A percentile compares a stretch with the other conserved stretches of the same genome.
Conservation (phyloP, 2,797 vertebrate genomes). For the Ceryle rudis region DNA sequence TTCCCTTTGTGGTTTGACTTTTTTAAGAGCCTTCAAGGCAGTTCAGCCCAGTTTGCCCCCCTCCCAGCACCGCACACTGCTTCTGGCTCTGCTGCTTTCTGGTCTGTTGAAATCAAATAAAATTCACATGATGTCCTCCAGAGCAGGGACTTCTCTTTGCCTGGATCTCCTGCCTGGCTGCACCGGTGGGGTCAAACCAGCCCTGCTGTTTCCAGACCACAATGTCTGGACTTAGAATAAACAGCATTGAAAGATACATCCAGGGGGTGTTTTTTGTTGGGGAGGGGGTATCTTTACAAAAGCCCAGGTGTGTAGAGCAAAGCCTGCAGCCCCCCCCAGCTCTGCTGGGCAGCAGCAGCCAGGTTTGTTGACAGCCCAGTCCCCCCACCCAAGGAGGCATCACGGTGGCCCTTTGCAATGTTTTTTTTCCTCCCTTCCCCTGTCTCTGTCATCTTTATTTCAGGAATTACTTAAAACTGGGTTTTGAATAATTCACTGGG, state of each 20-base stretch:
- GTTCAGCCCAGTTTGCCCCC: background rate
- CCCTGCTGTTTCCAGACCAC: background rate
- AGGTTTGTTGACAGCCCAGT: background rate
- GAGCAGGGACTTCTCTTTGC: background rate
- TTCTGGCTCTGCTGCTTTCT: constrained; percentile 17
- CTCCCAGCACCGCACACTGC: background rate
- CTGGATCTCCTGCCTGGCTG: background rate
- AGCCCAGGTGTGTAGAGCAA: background rate
- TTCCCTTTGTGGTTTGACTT: constrained; percentile 33
- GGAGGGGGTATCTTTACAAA: background rate
- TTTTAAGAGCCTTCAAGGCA: constrained; percentile 14
- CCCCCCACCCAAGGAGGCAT: background rate
- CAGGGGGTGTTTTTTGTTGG: background rate
- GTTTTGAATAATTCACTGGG: constrained; percentile 56
- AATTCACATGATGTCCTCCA: background rate
- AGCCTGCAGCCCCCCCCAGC: background rate
- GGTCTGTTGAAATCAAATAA: constrained; percentile 20
- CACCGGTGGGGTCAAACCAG: background rate
- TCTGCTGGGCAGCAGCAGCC: background rate
- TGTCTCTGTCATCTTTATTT: background rate
- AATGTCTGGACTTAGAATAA: background rate
- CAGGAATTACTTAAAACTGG: constrained; percentile 26
- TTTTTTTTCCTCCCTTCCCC: background rate
- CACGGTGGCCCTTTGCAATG: background rate
- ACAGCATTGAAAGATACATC: background rate